phyloP scores from a whole-genome alignment of 2,113 vertebrate species.

The Speoplatyrhinus poulsoni region DNA sequence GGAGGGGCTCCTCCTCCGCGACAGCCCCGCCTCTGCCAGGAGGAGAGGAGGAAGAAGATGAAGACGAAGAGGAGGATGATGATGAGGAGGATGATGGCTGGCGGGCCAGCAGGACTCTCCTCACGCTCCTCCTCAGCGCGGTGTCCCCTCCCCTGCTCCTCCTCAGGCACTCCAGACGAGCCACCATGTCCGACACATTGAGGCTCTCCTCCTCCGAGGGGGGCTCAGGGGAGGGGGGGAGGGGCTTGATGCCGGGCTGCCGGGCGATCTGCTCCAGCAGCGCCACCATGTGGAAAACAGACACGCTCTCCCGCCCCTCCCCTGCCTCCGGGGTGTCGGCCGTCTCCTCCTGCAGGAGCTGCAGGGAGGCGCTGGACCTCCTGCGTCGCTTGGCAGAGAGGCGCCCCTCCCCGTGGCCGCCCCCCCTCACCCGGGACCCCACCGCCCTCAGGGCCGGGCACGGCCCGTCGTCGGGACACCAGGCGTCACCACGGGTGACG shows the following conservation, averaged over 20 bases:
- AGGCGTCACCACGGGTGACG: not conserved
- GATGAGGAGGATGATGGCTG: constrained; percentile 11
- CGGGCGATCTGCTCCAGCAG: constrained; percentile 87
- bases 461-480: fast-evolving
- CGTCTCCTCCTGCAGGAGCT: constrained; percentile 5
- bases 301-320: constrained; percentile 67
- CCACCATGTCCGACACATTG: constrained; percentile 94
- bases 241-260: constrained; percentile 25
- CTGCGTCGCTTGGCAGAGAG: constrained; percentile 44
- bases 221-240: constrained; percentile 37
- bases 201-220: constrained; percentile 64
- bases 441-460: constrained; percentile 38
- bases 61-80: not conserved
- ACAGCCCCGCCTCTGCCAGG: not conserved
- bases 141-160: constrained; percentile 69
- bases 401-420: constrained; percentile 41
- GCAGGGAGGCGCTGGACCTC: constrained; percentile 20
- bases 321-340: constrained; percentile 22
- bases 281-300: constrained; percentile 93
- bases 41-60: not conserved
- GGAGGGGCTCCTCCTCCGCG: constrained; percentile 78
- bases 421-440: constrained; percentile 40
- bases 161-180: constrained; percentile 87
- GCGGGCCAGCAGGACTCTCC: constrained; percentile 81
- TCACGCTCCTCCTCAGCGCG: constrained; percentile 85